Base-by-base conservation (phyloP, 2,888 invertebrate genomes). In the Leptopilina drosophilae region DNA sequence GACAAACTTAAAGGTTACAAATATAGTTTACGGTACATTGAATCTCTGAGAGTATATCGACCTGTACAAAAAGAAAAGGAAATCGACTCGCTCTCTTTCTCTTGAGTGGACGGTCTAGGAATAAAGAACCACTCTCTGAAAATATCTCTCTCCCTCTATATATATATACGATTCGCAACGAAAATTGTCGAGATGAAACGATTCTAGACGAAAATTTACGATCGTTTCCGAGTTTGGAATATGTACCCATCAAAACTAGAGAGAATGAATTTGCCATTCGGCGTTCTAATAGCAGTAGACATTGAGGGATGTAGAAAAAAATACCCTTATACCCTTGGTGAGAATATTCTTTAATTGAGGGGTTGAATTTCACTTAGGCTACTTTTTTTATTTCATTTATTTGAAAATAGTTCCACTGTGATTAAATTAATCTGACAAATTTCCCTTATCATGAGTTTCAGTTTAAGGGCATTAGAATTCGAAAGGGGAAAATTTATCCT, bases 21-120 rank as follows among this genome's bases (percentile, higher is more conserved):
- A 73, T 73, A 56, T 73, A 73, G 33, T 26, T 73, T 33, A 33
- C 20, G 26, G 49, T 49, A 49, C 69, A 69, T 69, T 69, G 26
- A 69, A 69, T 53, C 15, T 53, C n/a, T 11, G 15, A 46, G 20
- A 15, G 8, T 49, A 69, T 53, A 69, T 69, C 69, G 69, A 69
- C 26, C 53, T 53, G 12, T 15, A 20, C 69, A 69, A 53, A 53
- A 69, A 53, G 26, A 69, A 49, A 53, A 49, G 4, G 12, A 69
- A 69, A 53, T 73, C 56, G 33, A 56, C 20, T 62, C 62, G 11
- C 49, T 49, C 20, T 62, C 62, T 62, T 20, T 9, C 62, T 11
- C 56, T 73, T 4, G 33, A 69, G 53, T 33, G 9, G 26, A 49
- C 69, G 7, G 5, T 56, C 56, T 33, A 6, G 69, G 49, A 53